phyloP scores from a whole-genome alignment of 1,140 invertebrate species.

The Heliconius nattereri region DNA sequence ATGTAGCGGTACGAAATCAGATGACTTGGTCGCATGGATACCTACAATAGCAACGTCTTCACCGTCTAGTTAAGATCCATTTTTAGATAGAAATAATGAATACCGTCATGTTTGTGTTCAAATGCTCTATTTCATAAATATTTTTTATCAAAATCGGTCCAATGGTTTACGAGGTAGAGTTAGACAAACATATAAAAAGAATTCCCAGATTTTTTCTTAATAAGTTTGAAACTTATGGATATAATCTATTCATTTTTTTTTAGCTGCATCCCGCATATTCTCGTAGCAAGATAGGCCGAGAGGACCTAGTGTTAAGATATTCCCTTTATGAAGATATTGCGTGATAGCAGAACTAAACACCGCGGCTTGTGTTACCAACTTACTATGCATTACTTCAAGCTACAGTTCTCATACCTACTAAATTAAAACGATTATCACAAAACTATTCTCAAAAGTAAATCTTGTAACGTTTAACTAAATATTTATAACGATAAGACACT shows the following conservation, averaged over 20 bases:
- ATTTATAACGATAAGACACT: slow-evolving; percentile 3
- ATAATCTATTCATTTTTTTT: too few species aligned
- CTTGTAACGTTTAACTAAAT: slow-evolving; percentile 8
- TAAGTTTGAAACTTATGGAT: not conserved
- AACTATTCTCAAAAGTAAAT: not conserved
- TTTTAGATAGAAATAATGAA: not conserved
- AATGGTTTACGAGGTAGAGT: not conserved
- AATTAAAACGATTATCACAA: not conserved
- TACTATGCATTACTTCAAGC: too few species aligned
- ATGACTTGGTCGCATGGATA: not conserved
- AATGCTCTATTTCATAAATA: not conserved
- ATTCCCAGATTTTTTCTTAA: not conserved
- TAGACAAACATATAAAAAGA: not conserved
- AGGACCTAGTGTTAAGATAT: too few species aligned
- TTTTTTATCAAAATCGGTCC: not conserved
- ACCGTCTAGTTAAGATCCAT: not conserved
- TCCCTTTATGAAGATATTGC: too few species aligned
- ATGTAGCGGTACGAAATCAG: slow-evolving; percentile 8
- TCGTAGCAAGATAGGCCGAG: too few species aligned
- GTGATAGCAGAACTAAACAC: too few species aligned
- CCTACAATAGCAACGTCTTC: not conserved
- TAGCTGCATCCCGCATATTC: too few species aligned
- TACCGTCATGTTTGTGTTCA: not conserved
- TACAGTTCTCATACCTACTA: not conserved
- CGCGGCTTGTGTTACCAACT: too few species aligned